phyloP scores from a whole-genome alignment of 2,797 vertebrate species.

The Epinephelus coioides region DNA sequence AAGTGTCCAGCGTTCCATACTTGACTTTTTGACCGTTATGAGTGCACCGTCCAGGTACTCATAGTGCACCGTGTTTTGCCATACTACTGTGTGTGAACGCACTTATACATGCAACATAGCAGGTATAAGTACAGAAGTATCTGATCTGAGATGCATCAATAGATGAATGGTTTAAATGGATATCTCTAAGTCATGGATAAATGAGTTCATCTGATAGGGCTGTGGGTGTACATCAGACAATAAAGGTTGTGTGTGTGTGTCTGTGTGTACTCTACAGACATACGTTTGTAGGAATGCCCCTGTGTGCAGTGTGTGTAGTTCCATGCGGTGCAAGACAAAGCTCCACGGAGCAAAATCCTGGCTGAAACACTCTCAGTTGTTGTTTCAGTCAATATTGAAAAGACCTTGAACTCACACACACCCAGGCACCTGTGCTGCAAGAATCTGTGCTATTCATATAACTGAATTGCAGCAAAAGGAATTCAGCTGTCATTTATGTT shows the following conservation, averaged over 20 bases:
- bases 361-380: conserved; percentile 32
- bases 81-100: too few species aligned
- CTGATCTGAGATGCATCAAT: too few species aligned
- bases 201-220: neutral
- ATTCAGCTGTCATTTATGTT: conserved; percentile 16
- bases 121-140: too few species aligned
- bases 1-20: too few species aligned
- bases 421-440: conserved; percentile 37
- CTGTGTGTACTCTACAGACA: neutral
- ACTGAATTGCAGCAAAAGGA: conserved; percentile 11
- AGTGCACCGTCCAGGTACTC: too few species aligned
- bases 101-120: too few species aligned
- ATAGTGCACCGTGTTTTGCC: too few species aligned
- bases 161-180: neutral
- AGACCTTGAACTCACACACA: conserved; percentile 46
- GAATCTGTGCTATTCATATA: conserved; percentile 7
- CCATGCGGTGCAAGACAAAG: conserved; percentile 32
- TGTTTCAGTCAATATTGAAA: conserved; percentile 47
- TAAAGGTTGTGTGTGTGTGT: neutral
- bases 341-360: conserved; percentile 13
- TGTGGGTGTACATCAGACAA: neutral
- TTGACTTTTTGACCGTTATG: too few species aligned
- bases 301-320: conserved; percentile 14
- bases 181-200: neutral
- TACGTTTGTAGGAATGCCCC: neutral